phyloP scores from a whole-genome alignment of 2,113 vertebrate species.

The Motacilla alba region DNA sequence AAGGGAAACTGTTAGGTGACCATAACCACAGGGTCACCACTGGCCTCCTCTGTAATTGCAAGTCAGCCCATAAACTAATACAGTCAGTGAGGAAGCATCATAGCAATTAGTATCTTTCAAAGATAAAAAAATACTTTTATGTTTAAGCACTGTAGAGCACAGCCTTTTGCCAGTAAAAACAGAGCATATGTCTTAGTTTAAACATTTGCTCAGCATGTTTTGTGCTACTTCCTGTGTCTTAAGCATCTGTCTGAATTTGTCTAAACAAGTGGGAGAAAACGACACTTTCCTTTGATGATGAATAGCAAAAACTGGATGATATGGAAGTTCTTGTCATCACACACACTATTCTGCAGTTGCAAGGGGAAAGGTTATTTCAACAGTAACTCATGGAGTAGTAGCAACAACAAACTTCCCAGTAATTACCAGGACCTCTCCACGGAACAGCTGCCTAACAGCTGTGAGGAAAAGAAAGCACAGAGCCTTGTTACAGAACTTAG shows the following conservation, averaged over 20 bases:
- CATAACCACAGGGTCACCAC: neutral
- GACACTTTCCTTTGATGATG: neutral
- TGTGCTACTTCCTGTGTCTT: constrained; percentile 63
- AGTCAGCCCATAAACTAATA: neutral
- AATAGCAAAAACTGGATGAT: neutral
- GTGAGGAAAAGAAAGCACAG: neutral
- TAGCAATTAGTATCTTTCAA: constrained; percentile 1
- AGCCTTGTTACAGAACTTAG: neutral
- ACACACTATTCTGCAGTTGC: neutral
- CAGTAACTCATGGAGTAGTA: neutral
- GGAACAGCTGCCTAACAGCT: neutral
- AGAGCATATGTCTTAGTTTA: constrained; percentile 60
- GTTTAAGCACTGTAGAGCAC: constrained; percentile 23
- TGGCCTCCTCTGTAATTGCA: neutral
- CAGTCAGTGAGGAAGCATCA: neutral
- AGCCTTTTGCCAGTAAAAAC: constrained; percentile 53
- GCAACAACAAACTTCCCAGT: neutral
- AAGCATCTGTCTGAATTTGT: constrained; percentile 62
- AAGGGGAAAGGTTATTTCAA: neutral
- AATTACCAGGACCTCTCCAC: neutral
- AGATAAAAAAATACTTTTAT: constrained; percentile 21
- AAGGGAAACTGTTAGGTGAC: neutral
- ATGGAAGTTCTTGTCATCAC: neutral
- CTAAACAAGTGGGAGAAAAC: constrained; percentile 40
- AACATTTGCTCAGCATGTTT: constrained; percentile 56